phyloP scores from a whole-genome alignment of 2,888 invertebrate species.

The Aphodius sticticus region DNA sequence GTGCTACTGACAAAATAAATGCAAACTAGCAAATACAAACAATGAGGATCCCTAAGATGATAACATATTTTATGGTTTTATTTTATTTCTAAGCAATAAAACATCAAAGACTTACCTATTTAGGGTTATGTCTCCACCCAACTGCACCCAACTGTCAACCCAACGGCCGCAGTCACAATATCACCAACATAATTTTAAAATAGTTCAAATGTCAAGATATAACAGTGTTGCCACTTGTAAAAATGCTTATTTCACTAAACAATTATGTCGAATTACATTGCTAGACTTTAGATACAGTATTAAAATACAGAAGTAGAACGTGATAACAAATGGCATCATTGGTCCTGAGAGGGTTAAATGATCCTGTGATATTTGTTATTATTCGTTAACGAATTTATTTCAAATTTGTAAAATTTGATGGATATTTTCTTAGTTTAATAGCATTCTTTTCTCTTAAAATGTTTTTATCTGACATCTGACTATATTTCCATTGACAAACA shows the following conservation, averaged over 20 bases:
- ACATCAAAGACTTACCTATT: background rate
- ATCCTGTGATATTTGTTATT: no score
- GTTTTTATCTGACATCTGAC: no score
- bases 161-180: background rate
- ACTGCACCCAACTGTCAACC: constrained; percentile 4
- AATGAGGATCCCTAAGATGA: background rate
- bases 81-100: background rate
- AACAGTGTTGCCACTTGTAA: constrained; percentile 4
- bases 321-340: background rate
- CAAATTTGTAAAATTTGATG: no score
- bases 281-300: background rate
- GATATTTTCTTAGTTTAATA: no score
- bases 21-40: constrained; percentile 4
- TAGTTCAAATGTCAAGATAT: background rate
- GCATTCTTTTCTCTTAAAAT: no score
- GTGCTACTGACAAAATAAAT: background rate
- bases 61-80: background rate
- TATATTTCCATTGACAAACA: no score
- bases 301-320: constrained; percentile 4
- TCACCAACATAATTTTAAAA: background rate
- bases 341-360: background rate
- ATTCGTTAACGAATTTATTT: no score
- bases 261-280: background rate
- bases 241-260: background rate
- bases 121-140: background rate